phyloP scores from a whole-genome alignment of 1,140 invertebrate genomes.

The Reticulitermes speratus region DNA sequence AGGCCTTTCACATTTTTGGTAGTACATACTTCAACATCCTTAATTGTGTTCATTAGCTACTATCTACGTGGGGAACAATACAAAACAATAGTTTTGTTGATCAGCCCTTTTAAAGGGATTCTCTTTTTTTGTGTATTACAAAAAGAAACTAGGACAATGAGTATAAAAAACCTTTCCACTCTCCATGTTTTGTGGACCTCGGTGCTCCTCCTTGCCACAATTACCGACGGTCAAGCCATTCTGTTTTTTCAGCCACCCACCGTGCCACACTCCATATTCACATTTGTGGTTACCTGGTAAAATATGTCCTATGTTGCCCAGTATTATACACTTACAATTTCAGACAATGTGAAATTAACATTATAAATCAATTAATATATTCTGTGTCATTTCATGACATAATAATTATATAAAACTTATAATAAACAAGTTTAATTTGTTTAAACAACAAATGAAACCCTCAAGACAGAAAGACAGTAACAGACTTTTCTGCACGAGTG shows the following conservation, averaged over 20 bases:
- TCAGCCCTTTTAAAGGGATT: slow-evolving; percentile 31
- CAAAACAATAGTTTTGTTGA: slow-evolving; percentile 36
- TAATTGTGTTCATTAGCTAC: slow-evolving; percentile 28
- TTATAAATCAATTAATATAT: slow-evolving; percentile 32
- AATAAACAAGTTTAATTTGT: slow-evolving; percentile 33
- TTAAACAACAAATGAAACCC: slow-evolving; percentile 30
- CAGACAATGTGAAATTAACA: slow-evolving; percentile 27
- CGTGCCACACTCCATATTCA: slow-evolving; percentile 15
- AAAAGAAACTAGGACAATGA: slow-evolving; percentile 36
- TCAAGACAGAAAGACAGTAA: slow-evolving; percentile 7
- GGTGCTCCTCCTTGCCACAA: neutral
- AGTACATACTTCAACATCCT: slow-evolving; percentile 26
- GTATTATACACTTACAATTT: slow-evolving; percentile 23
- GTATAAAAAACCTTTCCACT: slow-evolving; percentile 37
- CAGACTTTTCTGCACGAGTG: slow-evolving; percentile 16
- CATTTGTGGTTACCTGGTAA: slow-evolving; percentile 20
- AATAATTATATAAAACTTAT: slow-evolving; percentile 32
- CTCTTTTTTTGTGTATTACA: slow-evolving; percentile 35
- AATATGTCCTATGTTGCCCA: neutral
- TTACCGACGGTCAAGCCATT: neutral
- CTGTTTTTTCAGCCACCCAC: neutral
- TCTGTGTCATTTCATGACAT: slow-evolving; percentile 34
- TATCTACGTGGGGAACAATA: slow-evolving; percentile 36
- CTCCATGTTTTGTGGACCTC: slow-evolving; percentile 24
- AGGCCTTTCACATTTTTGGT: neutral